Evolutionary conservation across 2,888 invertebrate genomes (phyloP), one percentile per base, ranked within the genome.

Genomic region (Harpalus rubripes): DNA sequence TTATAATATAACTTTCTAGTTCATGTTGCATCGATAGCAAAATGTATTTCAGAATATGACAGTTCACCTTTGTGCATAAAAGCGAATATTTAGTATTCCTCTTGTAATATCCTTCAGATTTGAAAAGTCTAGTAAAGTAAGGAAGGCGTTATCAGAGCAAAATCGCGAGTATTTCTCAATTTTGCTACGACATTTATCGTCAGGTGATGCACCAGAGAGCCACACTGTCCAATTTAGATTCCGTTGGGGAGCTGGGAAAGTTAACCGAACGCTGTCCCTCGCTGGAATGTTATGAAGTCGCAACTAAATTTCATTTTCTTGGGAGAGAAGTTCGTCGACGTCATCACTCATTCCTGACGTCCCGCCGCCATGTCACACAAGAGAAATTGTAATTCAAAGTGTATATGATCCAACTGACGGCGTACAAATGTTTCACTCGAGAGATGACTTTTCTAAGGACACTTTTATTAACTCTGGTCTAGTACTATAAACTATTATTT

Each of bases 221-320:
- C n/a, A 68, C 26, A 68, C 22, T 63, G 63, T 81, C 39, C 41
- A 82, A 82, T 82, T 82, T 82, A 82, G 82, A 82, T 82, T 82
- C 82, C 83, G 61, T 39, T 59, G 18, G 83, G 74, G 83, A 59
- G n/a, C 58, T 44, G 15, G 16, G 26, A 76, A 83, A 83, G 83
- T 83, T 74, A 74, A 83, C 41, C 59, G 61, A 59, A 52, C 16
- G 76, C 41, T 61, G 59, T 65, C 74, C 59, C 74, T 58, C 22
- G 85, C 59, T 52, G 84, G 81, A 79, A 85, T 80, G 72, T 85
- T 79, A 86, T 86, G 84, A 86, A 86, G 85, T 86, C 85, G 82
- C 79, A 74, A 86, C 84, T 81, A 86, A 86, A 86, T 85, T 86
- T 85, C 85, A 86, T 86, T 85, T 86, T 86, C 86, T 85, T 81